Evolutionary conservation across 2,797 vertebrate species (phyloP), one percentile per base, ranked within the genome.

Genomic region (Coreius guichenoti): DNA sequence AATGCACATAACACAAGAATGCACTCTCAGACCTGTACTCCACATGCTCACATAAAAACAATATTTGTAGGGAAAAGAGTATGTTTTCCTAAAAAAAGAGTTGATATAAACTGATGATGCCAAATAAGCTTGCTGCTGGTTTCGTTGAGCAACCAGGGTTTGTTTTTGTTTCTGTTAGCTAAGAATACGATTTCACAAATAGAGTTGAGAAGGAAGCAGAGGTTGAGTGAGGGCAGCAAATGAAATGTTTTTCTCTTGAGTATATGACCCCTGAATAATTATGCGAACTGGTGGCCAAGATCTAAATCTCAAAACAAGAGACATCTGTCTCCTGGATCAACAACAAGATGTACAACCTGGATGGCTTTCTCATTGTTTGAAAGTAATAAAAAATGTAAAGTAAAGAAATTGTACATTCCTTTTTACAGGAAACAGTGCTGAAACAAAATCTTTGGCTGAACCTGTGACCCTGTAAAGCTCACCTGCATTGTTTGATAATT

Each of bases 301-400:
- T 70, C 63, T 45, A 79, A 69, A 84, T 84, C 74, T 84, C 13
- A 23, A 61, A 45, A 78, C 63, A 39, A 70, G 21, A 84, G 65
- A 78, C 74, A 84, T 49, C 47, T 69, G 75, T 58, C 47, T 84
- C 74, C 51, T 79, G 75, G 13, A 70, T 69, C 49, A 84, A 58
- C n/a, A 78, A 56, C 36, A 70, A 84, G 75, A 79, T 70, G 23
- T 76, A 83, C n/a, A 76, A 45, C 56, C 8, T 19, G 49, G 43
- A n/a, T 45, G 65, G 63, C 23, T 83, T 68, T 83, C 26, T 67
- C 45, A 67, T 67, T 83, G 82, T 83, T 33, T 21, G n/a, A 78
- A 78, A 61, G 56, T 29, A 77, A 78, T 61, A 21, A 36, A 58
- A 49, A n/a, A 36, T 1, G 14, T 2, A 9, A 21, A 61, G 39